Evolutionary conservation across 2,113 vertebrate genomes (phyloP), one percentile per base, ranked within the genome.

Genomic region (Peromyscus californicus): DNA sequence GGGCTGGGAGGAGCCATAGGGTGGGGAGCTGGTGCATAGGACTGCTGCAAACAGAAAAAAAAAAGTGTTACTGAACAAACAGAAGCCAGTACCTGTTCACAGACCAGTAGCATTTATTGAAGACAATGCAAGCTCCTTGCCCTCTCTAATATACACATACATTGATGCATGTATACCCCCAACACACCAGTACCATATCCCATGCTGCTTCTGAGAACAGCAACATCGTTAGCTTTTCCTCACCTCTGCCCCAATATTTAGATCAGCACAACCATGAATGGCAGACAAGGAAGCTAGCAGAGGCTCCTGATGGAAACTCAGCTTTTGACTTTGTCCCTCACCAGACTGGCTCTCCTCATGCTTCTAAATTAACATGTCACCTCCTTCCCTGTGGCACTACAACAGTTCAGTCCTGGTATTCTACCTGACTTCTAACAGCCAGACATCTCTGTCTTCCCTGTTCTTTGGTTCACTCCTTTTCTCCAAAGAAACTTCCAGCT

Each of bases 1-100:
- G 99, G 99, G 98, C 99, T 99, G 99, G 99, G 99, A 98, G 99
- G 99, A 99, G 99, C 99, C 99, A 99, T 99, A 98, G 99, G 99
- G 98, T 99, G 99, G 98, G 99, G 99, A 99, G 99, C 99, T 99
- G 99, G 99, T 99, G 99, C 99, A 99, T 99, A 99, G 99, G 99
- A 99, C 99, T 99, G 99, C 99, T 99, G 99, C 67, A 99, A 98
- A 98, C 29, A 97, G 97, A 98, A 97, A 98, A 36, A 51, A 42
- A 84, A 39, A 33, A 82, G 13, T 92, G 97, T 98, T 98, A 98
- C 51, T 97, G 93, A 89, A 97, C 93, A 96, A 97, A 94, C 63
- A 93, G 89, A 97, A 96, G 86, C 92, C 92, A 42, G n/a, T 36
- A 48, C 12, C 45, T 86, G 78, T 2, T 65, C 97, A 65, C n/a